Percentiles rank a stretch among this genome's conserved stretches.
Evolutionary conservation across 2,888 invertebrate genomes (phyloP).

Genomic region (Heliconius cydno): DNA sequence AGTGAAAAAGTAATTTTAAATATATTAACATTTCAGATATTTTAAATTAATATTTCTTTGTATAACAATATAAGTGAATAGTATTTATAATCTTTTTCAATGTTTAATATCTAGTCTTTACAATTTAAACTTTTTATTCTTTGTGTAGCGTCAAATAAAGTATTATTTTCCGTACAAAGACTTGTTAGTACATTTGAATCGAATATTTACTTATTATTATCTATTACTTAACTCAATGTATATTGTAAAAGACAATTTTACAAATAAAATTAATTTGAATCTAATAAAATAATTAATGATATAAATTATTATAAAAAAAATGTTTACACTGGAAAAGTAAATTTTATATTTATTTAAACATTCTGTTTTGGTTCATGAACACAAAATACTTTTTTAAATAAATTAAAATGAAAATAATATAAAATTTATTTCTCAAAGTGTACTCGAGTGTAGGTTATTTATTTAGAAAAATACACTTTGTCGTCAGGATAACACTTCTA

Average conservation of each 20-base stretch:
- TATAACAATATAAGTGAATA: background rate
- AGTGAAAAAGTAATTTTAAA: background rate
- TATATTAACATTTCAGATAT: constrained; percentile 12
- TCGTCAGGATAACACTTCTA: constrained; percentile 22
- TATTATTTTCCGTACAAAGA: constrained; percentile 25
- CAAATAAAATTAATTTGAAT: constrained; percentile 14
- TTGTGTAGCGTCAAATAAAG: constrained; percentile 12
- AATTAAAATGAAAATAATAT: background rate
- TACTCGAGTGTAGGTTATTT: constrained; percentile 16
- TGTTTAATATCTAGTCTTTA: constrained; percentile 19
- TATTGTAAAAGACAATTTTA: constrained; percentile 28
- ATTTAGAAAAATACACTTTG: constrained; percentile 9
- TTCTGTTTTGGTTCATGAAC: too few relatives aligned
- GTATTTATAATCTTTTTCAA: background rate
- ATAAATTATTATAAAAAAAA: background rate
- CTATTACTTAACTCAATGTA: background rate
- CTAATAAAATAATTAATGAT: background rate
- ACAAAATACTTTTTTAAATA: background rate
- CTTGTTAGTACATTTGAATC: constrained; percentile 13
- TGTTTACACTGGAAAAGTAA: background rate
- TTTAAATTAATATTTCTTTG: constrained; percentile 11
- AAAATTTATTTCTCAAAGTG: constrained; percentile 20
- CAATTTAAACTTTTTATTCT: constrained; percentile 11
- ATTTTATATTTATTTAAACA: background rate
- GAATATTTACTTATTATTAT: constrained; percentile 4